Percentiles rank a stretch among this genome's conserved stretches.
Evolutionary conservation across 2,888 invertebrate species (phyloP).

Genomic region (Maniola hyperantus): DNA sequence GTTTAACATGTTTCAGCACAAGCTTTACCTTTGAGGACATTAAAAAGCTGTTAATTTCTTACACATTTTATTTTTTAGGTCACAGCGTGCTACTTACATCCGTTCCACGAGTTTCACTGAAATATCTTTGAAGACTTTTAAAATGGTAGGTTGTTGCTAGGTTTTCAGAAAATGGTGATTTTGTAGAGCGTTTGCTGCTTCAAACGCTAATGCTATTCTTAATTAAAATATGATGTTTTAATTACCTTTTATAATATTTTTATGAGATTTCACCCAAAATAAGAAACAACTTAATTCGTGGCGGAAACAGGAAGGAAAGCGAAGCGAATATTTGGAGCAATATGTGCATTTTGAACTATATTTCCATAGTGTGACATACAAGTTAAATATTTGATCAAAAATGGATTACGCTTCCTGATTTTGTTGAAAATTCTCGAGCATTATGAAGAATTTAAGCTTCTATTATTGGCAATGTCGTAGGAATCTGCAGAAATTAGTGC

Average conservation of each 20-base stretch:
- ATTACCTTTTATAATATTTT: not conserved
- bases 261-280: too few relatives aligned
- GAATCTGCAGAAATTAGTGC: too few relatives aligned
- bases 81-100: constrained; percentile 37
- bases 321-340: too few relatives aligned
- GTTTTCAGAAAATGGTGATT: constrained; percentile 5
- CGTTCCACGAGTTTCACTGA: constrained; percentile 37
- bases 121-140: constrained; percentile 39
- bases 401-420: too few relatives aligned
- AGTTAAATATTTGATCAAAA: too few relatives aligned
- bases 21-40: constrained; percentile 8
- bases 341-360: too few relatives aligned
- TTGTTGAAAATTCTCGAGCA: too few relatives aligned
- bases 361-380: too few relatives aligned
- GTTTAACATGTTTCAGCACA: not conserved
- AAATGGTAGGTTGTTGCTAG: constrained; percentile 27
- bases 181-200: not conserved
- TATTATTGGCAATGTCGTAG: too few relatives aligned
- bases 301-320: too few relatives aligned
- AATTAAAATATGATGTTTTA: not conserved
- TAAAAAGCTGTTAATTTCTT: constrained; percentile 32
- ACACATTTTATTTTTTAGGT: constrained; percentile 37
- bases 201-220: not conserved
- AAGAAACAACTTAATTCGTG: too few relatives aligned
- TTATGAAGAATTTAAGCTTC: too few relatives aligned